A percentile compares a stretch with the other conserved stretches of the same genome.
phyloP scores from a whole-genome alignment of 2,797 vertebrate genomes.

The Loriculus beryllinus region DNA sequence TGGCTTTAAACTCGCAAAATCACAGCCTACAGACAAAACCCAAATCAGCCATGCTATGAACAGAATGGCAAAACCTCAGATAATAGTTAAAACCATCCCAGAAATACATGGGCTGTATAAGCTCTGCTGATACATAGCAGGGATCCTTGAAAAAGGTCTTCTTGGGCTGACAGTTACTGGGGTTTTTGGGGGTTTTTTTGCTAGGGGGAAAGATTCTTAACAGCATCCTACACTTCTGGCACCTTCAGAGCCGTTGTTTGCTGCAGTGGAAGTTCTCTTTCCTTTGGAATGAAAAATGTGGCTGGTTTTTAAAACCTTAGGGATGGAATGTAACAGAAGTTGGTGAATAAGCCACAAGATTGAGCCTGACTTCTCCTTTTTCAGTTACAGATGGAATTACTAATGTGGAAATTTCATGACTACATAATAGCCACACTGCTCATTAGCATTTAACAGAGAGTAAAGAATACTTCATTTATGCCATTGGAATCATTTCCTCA shows the following conservation, averaged over 20 bases:
- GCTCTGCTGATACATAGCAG: fast-evolving
- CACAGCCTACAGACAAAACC: slow-evolving; percentile 10
- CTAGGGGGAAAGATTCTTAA: background rate
- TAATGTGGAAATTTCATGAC: background rate
- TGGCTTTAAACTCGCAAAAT: slow-evolving; percentile 33
- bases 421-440: background rate
- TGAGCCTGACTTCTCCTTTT: background rate
- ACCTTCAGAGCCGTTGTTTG: background rate
- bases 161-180: background rate
- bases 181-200: fast-evolving
- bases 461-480: background rate
- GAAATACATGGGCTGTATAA: background rate
- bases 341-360: background rate
- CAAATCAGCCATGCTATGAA: slow-evolving; percentile 24
- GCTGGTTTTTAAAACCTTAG: background rate
- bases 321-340: background rate
- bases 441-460: background rate
- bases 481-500: background rate
- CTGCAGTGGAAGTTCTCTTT: fast-evolving
- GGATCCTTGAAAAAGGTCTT: background rate
- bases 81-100: background rate
- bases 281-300: background rate
- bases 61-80: background rate
- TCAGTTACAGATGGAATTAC: background rate
- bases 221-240: background rate